Evolutionary conservation across 1,140 invertebrate genomes (phyloP).

Genomic region (Oncopeltus fasciatus): DNA sequence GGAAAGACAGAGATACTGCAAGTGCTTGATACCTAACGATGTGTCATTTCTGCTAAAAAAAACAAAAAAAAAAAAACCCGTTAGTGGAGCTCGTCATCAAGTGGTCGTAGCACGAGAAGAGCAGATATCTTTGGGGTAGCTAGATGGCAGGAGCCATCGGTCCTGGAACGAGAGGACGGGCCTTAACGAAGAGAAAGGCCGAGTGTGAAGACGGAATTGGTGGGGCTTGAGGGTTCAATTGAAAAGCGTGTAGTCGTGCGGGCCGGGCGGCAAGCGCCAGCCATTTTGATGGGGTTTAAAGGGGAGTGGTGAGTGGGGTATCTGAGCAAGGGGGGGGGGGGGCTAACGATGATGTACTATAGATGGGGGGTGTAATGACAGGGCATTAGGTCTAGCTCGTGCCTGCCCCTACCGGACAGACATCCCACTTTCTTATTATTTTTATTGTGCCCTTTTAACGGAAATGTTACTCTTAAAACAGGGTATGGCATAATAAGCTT

Average conservation of each 20-base stretch:
- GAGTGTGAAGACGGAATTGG: neutral
- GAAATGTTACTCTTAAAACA: too few species aligned
- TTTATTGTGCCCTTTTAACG: too few species aligned
- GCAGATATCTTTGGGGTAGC: too few species aligned
- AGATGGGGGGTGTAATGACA: constrained; percentile 1
- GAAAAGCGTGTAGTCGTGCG: neutral
- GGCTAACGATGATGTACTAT: constrained; percentile 6
- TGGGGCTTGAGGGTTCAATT: neutral
- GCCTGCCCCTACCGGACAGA: neutral
- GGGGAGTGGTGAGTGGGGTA: neutral
- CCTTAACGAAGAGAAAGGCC: neutral
- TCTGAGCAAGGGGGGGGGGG: too few species aligned
- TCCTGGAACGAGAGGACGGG: neutral
- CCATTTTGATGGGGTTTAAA: constrained; percentile 1
- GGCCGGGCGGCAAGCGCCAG: neutral
- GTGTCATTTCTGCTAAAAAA: too few species aligned
- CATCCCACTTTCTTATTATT: too few species aligned
- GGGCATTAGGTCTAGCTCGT: constrained; percentile 1
- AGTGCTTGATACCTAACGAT: too few species aligned
- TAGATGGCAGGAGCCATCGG: neutral
- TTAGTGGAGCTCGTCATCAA: too few species aligned
- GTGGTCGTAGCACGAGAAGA: neutral
- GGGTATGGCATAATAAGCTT: too few species aligned
- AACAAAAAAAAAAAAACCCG: too few species aligned
- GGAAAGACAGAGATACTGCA: too few species aligned